These are phyloP conservation scores for Sinonovacula constricta DNA, from an alignment of 1,140 invertebrate genomes.

Conservation along the genomic window DNA sequence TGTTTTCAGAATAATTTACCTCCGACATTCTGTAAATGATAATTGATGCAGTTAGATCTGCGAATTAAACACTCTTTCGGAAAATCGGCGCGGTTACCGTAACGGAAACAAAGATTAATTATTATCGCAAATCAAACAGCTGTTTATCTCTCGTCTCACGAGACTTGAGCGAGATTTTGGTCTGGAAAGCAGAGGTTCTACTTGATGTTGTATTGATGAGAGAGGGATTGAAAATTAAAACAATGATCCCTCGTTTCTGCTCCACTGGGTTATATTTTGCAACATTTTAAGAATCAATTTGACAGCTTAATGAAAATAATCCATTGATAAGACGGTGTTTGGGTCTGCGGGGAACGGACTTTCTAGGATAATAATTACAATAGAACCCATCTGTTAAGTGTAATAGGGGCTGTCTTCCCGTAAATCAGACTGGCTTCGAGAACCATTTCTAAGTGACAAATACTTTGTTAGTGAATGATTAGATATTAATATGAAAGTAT, in stretches of 20 bases:
- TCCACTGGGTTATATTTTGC: conserved; percentile 43
- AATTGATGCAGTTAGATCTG: conserved; percentile 45
- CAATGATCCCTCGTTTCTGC: conserved; percentile 37
- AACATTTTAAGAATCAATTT: conserved; percentile 50
- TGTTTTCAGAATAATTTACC: conserved; percentile 9
- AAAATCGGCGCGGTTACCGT: conserved; percentile 21
- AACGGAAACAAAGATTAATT: conserved; percentile 53
- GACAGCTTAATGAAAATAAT: conserved; percentile 50
- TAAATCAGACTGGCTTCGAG: background rate
- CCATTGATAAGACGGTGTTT: conserved; percentile 20
- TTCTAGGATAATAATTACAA: conserved; percentile 2
- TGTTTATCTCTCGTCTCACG: conserved; percentile 46
- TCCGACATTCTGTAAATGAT: conserved; percentile 33
- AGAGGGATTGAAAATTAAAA: conserved; percentile 1
- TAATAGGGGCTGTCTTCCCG: background rate
- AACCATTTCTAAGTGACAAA: background rate
- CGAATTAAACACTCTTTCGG: conserved; percentile 23
- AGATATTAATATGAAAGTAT: background rate
- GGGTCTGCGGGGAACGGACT: conserved; percentile 14
- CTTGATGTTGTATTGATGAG: conserved; percentile 40
- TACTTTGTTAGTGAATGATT: background rate
- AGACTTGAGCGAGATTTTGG: conserved; percentile 20
- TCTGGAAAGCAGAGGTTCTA: conserved; percentile 16
- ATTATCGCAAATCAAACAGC: conserved; percentile 53
- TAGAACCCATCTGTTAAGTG: conserved; percentile 18